phyloP scores from a whole-genome alignment of 2,888 invertebrate genomes.

The Pandemis cinnamomeana region DNA sequence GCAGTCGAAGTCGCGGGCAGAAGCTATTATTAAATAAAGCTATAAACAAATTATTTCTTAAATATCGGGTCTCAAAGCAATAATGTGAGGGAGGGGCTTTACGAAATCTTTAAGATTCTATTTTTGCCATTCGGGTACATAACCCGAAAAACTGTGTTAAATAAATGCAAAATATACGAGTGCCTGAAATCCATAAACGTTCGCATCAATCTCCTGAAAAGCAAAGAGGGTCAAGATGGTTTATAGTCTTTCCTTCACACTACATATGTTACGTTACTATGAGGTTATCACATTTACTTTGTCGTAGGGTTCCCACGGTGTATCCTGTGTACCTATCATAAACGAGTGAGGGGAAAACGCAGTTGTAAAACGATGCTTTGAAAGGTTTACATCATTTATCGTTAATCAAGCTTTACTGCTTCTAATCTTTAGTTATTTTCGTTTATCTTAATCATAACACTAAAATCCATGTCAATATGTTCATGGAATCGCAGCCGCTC shows the following conservation, averaged over 20 bases:
- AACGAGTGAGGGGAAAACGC: not conserved
- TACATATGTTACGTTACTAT: not conserved
- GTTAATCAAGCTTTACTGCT: too few species aligned
- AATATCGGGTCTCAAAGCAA: too few species aligned
- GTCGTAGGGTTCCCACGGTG: not conserved
- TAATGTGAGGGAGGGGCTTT: too few species aligned
- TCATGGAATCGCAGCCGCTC: too few species aligned
- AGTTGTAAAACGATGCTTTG: not conserved
- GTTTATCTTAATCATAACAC: too few species aligned
- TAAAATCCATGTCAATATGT: too few species aligned
- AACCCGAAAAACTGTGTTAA: slow-evolving; percentile 10
- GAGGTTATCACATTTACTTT: slow-evolving; percentile 17
- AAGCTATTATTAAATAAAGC: too few species aligned
- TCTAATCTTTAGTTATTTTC: too few species aligned
- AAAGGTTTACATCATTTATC: too few species aligned
- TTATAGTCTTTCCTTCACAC: not conserved
- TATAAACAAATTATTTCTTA: too few species aligned
- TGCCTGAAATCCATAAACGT: not conserved
- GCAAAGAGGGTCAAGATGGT: slow-evolving; percentile 12
- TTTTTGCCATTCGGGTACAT: not conserved
- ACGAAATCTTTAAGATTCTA: not conserved
- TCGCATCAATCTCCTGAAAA: slow-evolving; percentile 12
- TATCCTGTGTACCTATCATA: not conserved
- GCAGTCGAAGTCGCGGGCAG: too few species aligned
- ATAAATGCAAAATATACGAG: not conserved